phyloP scores from a whole-genome alignment of 1,140 invertebrate genomes.

The Thaumatotibia leucotreta region DNA sequence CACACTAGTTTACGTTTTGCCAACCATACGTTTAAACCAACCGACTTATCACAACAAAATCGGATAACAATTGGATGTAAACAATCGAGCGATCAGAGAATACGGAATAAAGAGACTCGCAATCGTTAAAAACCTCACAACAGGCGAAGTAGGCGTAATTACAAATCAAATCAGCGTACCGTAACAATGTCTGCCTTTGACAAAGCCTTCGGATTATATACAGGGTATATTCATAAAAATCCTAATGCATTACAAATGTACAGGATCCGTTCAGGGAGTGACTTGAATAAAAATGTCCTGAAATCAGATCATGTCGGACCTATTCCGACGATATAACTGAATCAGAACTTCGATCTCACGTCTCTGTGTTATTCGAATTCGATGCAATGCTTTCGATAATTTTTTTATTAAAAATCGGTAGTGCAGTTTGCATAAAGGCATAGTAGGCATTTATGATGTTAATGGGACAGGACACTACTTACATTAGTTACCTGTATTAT shows the following conservation, averaged over 20 bases:
- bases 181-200: neutral
- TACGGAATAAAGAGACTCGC: neutral
- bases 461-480: too few relatives aligned
- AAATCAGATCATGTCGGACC: conserved; percentile 59
- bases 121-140: neutral
- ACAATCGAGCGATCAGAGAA: neutral
- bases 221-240: conserved; percentile 23
- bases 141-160: neutral
- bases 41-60: too few relatives aligned
- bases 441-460: too few relatives aligned
- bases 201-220: neutral
- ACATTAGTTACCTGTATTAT: too few relatives aligned
- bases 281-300: conserved; percentile 69
- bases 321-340: conserved; percentile 17
- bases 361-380: too few relatives aligned
- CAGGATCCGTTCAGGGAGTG: conserved; percentile 48
- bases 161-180: conserved; percentile 10
- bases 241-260: conserved; percentile 61
- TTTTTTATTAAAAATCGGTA: too few relatives aligned
- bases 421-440: too few relatives aligned
- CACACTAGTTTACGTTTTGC: too few relatives aligned
- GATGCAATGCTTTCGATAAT: too few relatives aligned
- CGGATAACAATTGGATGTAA: neutral
- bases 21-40: too few relatives aligned
- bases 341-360: neutral